Percentiles rank a stretch among this genome's conserved stretches.
These are phyloP conservation scores for Pangasianodon gigas DNA, from an alignment of 2,113 vertebrate genomes.

Conservation along the genomic window DNA sequence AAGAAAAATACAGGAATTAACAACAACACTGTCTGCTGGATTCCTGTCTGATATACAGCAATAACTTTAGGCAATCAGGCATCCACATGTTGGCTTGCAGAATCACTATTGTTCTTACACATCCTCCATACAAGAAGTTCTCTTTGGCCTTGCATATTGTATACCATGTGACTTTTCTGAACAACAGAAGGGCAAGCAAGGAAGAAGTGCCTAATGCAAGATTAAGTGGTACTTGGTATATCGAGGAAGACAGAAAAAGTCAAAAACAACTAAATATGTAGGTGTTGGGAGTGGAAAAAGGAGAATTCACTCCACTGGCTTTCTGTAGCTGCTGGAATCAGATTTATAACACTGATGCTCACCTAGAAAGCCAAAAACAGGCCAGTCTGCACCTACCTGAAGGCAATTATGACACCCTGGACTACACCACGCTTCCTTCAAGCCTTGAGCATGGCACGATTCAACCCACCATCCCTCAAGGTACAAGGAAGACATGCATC, in stretches of 20 bases:
- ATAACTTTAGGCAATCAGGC: background rate
- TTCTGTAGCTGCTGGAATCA: slow-evolving; percentile 1
- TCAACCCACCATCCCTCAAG: background rate
- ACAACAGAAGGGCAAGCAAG: background rate
- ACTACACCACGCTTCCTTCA: background rate
- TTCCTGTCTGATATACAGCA: background rate
- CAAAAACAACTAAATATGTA: slow-evolving; percentile 4
- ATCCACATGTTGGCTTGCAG: background rate
- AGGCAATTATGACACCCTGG: background rate
- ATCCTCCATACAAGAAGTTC: background rate
- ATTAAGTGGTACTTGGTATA: background rate
- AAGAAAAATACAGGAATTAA: background rate
- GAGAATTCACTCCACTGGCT: background rate
- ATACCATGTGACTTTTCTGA: background rate
- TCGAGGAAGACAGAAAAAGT: background rate
- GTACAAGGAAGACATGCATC: background rate
- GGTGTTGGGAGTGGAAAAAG: background rate
- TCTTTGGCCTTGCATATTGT: background rate
- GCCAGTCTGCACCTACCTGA: background rate
- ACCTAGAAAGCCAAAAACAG: slow-evolving; percentile 2
- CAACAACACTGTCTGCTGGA: background rate
- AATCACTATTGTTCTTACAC: background rate
- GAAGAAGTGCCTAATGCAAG: background rate
- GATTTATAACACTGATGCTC: background rate
- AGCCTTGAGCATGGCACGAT: background rate